Percentiles rank a stretch among this genome's conserved stretches.
Evolutionary conservation across 2,113 vertebrate species (phyloP).

Genomic region (Plecotus auritus): DNA sequence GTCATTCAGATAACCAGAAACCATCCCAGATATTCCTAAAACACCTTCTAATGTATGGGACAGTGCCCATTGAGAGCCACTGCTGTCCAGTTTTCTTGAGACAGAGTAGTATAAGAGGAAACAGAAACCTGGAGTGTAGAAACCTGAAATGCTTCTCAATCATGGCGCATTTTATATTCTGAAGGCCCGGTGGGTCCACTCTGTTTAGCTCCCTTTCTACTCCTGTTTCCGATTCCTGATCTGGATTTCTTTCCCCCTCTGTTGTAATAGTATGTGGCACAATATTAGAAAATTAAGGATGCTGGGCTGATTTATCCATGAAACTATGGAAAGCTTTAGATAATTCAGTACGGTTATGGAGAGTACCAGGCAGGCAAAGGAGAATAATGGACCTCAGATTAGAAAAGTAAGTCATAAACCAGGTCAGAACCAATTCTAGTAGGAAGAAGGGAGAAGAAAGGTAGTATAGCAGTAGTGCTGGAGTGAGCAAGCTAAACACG

Average conservation of each 20-base stretch:
- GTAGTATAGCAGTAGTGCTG: rapidly evolving
- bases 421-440: not conserved
- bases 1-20: not conserved
- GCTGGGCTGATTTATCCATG: not conserved
- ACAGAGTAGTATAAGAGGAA: not conserved
- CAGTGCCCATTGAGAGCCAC: not conserved
- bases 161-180: not conserved
- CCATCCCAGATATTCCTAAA: not conserved
- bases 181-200: not conserved
- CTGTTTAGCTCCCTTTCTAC: not conserved
- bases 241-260: not conserved
- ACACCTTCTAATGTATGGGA: not conserved
- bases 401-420: not conserved
- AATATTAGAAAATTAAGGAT: not conserved
- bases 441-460: not conserved
- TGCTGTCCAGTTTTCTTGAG: not conserved
- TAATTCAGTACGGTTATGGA: not conserved
- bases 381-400: not conserved
- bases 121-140: not conserved
- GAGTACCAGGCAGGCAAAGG: not conserved
- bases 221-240: not conserved
- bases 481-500: not conserved
- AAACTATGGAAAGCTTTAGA: not conserved
- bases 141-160: not conserved
- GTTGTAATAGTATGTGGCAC: not conserved